A percentile compares a stretch with the other conserved stretches of the same genome.
Evolutionary conservation across 2,113 vertebrate genomes (phyloP).

Genomic region (Colossoma macropomum): DNA sequence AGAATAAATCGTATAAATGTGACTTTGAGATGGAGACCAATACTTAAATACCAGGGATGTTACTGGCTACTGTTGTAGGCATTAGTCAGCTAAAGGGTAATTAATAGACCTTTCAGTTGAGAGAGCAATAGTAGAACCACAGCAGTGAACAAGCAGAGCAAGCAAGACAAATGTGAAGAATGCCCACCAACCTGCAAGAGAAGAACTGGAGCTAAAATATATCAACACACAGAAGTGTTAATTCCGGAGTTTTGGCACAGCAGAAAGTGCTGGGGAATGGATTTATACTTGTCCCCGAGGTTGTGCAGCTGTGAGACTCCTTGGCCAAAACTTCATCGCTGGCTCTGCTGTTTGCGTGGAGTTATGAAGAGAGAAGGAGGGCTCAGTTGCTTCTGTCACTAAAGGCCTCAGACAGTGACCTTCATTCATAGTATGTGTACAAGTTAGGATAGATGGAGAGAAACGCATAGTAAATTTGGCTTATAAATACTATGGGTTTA

Average conservation of each 20-base stretch:
- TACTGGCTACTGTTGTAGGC: neutral
- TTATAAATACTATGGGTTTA: too few species aligned
- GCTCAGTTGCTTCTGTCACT: neutral
- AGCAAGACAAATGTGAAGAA: conserved; percentile 5
- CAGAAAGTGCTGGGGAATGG: too few species aligned
- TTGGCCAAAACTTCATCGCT: neutral
- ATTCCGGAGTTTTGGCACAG: neutral
- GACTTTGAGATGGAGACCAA: neutral
- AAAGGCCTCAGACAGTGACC: neutral
- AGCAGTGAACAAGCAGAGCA: neutral
- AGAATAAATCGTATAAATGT: neutral
- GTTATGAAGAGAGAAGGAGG: neutral
- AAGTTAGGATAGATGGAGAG: neutral
- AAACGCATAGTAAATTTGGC: too few species aligned
- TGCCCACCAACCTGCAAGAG: neutral
- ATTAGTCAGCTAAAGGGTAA: neutral
- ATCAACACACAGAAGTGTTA: neutral
- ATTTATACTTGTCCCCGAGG: neutral
- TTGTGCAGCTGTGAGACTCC: too few species aligned
- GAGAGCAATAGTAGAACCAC: neutral
- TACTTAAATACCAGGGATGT: neutral
- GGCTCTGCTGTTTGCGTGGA: neutral
- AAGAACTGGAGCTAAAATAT: neutral
- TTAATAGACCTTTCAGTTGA: neutral
- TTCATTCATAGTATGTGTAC: neutral